A percentile compares a stretch with the other conserved stretches of the same genome.
Evolutionary conservation across 2,797 vertebrate genomes (phyloP).

Genomic region (Fistularia commersonii): DNA sequence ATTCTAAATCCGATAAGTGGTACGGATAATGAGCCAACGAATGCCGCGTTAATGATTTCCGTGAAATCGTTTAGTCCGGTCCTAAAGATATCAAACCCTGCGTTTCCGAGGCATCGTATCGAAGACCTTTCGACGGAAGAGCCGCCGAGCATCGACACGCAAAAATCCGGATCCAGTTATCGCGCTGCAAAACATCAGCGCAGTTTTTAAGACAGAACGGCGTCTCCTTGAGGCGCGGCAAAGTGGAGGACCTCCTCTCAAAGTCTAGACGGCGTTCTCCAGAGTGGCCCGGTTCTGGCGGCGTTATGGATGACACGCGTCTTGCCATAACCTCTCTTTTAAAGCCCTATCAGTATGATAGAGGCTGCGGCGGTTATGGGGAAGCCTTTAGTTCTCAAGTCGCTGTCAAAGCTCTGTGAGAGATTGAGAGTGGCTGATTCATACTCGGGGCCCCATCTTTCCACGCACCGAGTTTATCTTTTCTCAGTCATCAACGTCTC

Average conservation of each 20-base stretch:
- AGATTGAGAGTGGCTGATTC: slow-evolving; percentile 45
- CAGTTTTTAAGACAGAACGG: slow-evolving; percentile 20
- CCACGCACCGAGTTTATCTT: slow-evolving; percentile 42
- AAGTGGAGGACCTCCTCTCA: slow-evolving; percentile 43
- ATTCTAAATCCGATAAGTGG: too few species aligned
- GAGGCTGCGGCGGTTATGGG: slow-evolving; percentile 39
- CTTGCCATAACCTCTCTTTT: slow-evolving; percentile 52
- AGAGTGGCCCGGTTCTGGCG: slow-evolving; percentile 58
- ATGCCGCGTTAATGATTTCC: too few species aligned
- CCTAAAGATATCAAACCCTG: too few species aligned
- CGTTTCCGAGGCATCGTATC: too few species aligned
- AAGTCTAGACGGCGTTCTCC: slow-evolving; percentile 57
- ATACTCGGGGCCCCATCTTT: slow-evolving; percentile 28
- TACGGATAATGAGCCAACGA: too few species aligned
- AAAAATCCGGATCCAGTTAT: too few species aligned
- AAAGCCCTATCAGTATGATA: slow-evolving; percentile 53
- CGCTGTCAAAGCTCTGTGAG: slow-evolving; percentile 43
- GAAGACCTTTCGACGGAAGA: too few species aligned
- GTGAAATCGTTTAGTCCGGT: too few species aligned
- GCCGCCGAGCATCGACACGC: too few species aligned
- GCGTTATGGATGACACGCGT: slow-evolving; percentile 54
- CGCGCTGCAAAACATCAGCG: too few species aligned
- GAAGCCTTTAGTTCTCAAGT: slow-evolving; percentile 47
- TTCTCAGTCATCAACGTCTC: slow-evolving; percentile 17
- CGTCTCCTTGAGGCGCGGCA: slow-evolving; percentile 17